A percentile compares a stretch with the other conserved stretches of the same genome.
These are phyloP conservation scores for Dryomyza anilis DNA, from an alignment of 2,888 invertebrate species.

Conservation along the genomic window DNA sequence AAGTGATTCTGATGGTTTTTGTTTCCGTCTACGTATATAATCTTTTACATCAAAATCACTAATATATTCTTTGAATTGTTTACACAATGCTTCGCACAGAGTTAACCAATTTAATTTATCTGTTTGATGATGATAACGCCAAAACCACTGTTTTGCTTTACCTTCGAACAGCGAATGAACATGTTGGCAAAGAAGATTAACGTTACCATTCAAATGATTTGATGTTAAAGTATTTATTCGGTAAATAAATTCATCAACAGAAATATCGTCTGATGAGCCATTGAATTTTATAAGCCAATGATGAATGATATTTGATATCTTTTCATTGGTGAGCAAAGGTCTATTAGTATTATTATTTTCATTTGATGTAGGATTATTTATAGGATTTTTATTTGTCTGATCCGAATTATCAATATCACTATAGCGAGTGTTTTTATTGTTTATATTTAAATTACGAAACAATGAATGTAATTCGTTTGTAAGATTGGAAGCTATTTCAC, in stretches of 20 bases:
- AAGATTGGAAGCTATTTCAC: no score
- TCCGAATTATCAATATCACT: no score
- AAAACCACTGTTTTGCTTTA: slow-evolving; percentile 13
- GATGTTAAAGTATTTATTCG: slow-evolving; percentile 15
- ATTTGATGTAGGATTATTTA: no score
- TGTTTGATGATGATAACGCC: slow-evolving; percentile 7
- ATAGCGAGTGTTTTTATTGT: no score
- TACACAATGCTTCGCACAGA: no score
- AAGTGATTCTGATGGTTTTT: no score
- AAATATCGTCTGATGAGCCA: slow-evolving; percentile 12
- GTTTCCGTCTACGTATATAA: no score
- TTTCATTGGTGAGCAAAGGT: slow-evolving; percentile 2
- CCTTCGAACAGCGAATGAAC: slow-evolving; percentile 16
- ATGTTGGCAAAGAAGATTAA: slow-evolving; percentile 7
- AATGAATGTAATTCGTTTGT: no score
- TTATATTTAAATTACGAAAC: no score
- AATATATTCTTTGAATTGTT: no score
- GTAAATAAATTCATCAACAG: slow-evolving; percentile 25
- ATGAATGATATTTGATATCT: slow-evolving; percentile 14
- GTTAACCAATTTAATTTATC: neutral
- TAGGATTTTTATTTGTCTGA: no score
- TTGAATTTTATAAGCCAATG: slow-evolving; percentile 24
- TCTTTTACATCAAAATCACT: no score
- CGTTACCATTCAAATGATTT: slow-evolving; percentile 12
- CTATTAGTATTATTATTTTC: neutral